These are phyloP conservation scores for Crambe crambe DNA, from an alignment of 37 sponge, comb jelly and placozoan genomes.

Conservation along the genomic window DNA sequence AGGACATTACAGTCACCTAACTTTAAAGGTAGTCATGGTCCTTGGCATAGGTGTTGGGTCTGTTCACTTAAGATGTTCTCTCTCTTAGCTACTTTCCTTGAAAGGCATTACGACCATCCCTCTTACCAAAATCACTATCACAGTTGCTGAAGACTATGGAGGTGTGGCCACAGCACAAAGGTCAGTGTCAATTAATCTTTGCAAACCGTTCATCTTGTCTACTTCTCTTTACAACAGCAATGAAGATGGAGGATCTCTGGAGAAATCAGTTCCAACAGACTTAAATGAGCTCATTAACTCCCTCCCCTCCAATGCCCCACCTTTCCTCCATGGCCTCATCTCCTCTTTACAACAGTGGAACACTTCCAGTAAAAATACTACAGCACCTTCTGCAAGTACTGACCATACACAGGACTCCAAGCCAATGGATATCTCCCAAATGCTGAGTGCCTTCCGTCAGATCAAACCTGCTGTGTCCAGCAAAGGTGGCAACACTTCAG, in stretches of 20 bases:
- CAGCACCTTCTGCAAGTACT: not conserved
- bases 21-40: not conserved
- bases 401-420: not conserved
- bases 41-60: not conserved
- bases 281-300: not conserved
- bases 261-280: not conserved
- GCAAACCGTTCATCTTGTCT: no score
- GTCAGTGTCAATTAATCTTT: no score
- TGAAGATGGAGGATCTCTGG: not conserved
- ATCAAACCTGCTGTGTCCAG: not conserved
- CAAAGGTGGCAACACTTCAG: not conserved
- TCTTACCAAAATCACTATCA: not conserved
- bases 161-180: no score
- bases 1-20: not conserved
- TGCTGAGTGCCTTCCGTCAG: constrained; percentile 17
- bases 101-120: not conserved
- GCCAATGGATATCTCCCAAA: constrained; percentile 15
- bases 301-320: constrained; percentile 9
- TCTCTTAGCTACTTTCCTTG: constrained; percentile 11
- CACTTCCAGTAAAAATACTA: not conserved
- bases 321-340: not conserved
- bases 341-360: not conserved
- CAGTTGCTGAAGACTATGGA: not conserved
- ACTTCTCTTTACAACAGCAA: not conserved
- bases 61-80: not conserved